phyloP scores from a whole-genome alignment of 2,888 invertebrate genomes.

The Tachina lurida region DNA sequence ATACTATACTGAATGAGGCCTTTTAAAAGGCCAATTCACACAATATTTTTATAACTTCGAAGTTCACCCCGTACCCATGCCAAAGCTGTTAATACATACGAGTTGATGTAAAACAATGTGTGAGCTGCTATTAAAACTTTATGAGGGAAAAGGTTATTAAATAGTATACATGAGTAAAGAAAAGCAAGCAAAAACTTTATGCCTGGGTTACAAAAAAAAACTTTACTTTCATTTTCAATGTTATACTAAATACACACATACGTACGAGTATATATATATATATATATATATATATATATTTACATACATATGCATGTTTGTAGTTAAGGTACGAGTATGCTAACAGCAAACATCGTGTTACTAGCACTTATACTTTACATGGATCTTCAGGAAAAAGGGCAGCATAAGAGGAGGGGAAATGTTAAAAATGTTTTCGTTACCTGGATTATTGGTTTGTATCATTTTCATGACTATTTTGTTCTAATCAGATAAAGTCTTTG shows the following conservation, averaged over 20 bases:
- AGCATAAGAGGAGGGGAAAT: background rate
- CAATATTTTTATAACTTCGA: background rate
- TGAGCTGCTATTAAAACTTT: constrained; percentile 32
- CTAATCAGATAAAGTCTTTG: background rate
- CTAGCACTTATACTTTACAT: background rate
- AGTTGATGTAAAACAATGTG: constrained; percentile 10
- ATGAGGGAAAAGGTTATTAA: constrained; percentile 3
- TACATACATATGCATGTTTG: background rate
- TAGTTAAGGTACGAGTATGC: background rate
- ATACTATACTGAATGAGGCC: background rate
- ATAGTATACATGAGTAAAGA: constrained; percentile 6
- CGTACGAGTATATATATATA: background rate
- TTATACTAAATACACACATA: constrained; percentile 35
- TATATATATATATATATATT: background rate
- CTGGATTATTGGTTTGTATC: constrained; percentile 72
- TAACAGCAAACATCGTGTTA: background rate
- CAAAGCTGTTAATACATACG: background rate
- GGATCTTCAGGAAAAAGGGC: background rate
- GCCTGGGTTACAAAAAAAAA: constrained; percentile 10
- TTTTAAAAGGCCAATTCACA: background rate
- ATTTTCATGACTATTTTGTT: constrained; percentile 67
- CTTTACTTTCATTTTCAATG: constrained; percentile 70
- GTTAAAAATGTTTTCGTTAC: constrained; percentile 60
- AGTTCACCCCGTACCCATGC: background rate
- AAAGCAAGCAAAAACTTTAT: background rate